These are phyloP conservation scores for Ameiurus melas DNA, from an alignment of 2,113 vertebrate species.

Conservation along the genomic window DNA sequence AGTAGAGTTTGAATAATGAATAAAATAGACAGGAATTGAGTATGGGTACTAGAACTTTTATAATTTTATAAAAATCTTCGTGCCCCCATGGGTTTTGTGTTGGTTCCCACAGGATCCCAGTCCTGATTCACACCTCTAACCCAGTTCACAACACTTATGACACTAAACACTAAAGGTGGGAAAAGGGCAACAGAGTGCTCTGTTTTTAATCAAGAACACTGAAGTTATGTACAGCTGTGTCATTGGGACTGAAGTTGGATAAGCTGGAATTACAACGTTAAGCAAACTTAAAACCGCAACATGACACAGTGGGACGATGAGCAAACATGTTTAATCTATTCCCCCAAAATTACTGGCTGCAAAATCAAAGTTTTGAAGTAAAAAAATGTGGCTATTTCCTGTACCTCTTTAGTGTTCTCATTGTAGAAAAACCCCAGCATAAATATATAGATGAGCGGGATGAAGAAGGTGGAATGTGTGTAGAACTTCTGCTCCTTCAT, in stretches of 20 bases:
- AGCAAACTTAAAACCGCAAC: not conserved
- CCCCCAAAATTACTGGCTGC: not conserved
- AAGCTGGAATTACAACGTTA: not conserved
- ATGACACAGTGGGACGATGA: not conserved
- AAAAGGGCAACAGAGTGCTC: not conserved
- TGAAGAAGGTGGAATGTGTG: constrained; percentile 94
- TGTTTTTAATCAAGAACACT: not conserved
- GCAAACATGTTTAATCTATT: not conserved
- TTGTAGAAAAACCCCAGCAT: constrained; percentile 94
- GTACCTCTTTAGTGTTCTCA: constrained; percentile 94
- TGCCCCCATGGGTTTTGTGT: not conserved
- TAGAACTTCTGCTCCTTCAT: constrained; percentile 99
- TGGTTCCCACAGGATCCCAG: not conserved
- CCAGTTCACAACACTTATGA: not conserved
- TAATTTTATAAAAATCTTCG: no score
- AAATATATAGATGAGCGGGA: constrained; percentile 91
- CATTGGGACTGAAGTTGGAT: not conserved
- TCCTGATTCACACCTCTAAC: not conserved
- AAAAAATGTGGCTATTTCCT: constrained; percentile 3
- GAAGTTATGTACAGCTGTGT: not conserved
- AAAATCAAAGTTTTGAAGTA: not conserved
- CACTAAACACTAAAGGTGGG: not conserved
- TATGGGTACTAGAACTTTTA: not conserved
- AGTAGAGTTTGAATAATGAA: not conserved
- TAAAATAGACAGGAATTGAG: not conserved